phyloP scores from a whole-genome alignment of 2,888 invertebrate genomes.

The Eupithecia subfuscata region DNA sequence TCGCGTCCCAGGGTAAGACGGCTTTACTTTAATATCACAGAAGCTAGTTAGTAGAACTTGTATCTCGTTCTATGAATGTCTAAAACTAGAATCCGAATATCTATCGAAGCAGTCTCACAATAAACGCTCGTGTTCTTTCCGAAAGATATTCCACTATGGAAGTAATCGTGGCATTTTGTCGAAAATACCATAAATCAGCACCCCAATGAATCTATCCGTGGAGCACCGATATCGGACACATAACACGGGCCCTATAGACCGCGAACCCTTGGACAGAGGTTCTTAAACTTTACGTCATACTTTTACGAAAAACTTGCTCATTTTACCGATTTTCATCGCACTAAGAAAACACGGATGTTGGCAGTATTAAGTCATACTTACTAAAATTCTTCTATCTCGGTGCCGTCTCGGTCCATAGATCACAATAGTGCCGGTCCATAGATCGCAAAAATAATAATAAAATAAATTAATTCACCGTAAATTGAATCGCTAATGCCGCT shows the following conservation, averaged over 20 bases:
- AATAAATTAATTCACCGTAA: neutral
- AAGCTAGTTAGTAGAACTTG: neutral
- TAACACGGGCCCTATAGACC: constrained; percentile 27
- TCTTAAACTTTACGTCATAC: constrained; percentile 21
- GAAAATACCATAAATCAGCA: constrained; percentile 28
- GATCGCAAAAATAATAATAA: too few relatives aligned
- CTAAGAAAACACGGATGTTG: neutral
- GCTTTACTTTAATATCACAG: neutral
- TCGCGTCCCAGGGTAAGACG: neutral
- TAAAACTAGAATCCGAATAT: neutral
- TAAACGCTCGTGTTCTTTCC: neutral
- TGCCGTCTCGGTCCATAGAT: too few relatives aligned
- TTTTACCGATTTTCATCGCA: neutral
- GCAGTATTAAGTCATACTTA: neutral
- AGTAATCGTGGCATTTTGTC: constrained; percentile 24
- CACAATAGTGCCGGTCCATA: too few relatives aligned
- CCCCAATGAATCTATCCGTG: constrained; percentile 33
- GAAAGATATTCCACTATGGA: constrained; percentile 2
- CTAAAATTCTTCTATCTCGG: too few relatives aligned
- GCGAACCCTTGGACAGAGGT: constrained; percentile 26
- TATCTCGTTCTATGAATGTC: neutral
- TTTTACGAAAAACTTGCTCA: neutral
- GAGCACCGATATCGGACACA: constrained; percentile 31
- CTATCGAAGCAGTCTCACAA: neutral
- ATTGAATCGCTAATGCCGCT: too few relatives aligned